Percentiles rank a stretch among this genome's conserved stretches.
phyloP scores from a whole-genome alignment of 2,113 vertebrate genomes.

The Mesembrinibis cayennensis region DNA sequence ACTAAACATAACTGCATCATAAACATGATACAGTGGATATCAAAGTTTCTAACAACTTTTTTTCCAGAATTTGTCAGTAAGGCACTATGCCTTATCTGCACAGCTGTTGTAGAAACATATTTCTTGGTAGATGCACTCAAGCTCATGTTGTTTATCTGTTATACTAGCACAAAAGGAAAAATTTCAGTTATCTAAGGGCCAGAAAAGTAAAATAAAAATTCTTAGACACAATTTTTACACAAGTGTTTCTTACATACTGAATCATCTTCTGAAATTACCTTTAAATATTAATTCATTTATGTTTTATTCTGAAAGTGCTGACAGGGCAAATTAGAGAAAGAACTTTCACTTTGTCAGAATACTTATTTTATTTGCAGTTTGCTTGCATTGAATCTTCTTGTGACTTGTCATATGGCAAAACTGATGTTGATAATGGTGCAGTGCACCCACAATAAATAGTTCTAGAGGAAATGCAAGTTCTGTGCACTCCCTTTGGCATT shows the following conservation, averaged over 20 bases:
- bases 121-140: background rate
- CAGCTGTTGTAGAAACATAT: background rate
- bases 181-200: background rate
- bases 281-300: background rate
- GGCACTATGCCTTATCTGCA: background rate
- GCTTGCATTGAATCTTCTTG: background rate
- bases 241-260: background rate
- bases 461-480: conserved; percentile 16
- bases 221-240: background rate
- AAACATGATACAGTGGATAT: background rate
- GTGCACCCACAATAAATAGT: background rate
- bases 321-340: background rate
- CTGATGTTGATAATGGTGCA: conserved; percentile 1
- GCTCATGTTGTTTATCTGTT: background rate
- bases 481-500: background rate
- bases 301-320: background rate
- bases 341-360: background rate
- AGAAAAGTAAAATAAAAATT: background rate
- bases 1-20: background rate
- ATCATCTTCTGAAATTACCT: background rate
- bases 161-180: background rate
- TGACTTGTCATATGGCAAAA: conserved; percentile 31
- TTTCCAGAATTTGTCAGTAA: background rate
- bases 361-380: background rate
- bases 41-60: background rate